Conservation (phyloP, 2,888 invertebrate species). For the Tyria jacobaeae region DNA sequence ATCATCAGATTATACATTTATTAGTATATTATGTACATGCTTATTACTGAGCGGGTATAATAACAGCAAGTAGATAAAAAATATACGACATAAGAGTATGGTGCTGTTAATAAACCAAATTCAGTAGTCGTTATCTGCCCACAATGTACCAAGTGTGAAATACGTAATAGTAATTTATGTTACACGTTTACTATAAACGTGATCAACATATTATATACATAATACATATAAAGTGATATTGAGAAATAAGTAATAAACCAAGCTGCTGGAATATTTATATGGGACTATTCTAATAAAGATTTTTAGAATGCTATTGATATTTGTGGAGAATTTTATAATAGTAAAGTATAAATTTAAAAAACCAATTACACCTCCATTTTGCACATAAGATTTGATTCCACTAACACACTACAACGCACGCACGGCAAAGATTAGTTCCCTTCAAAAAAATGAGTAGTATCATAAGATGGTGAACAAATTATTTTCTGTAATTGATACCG, state of each 20-base stretch:
- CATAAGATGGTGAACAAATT: no score
- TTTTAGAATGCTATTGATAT: constrained; percentile 32
- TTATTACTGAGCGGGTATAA: constrained; percentile 18
- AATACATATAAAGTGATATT: constrained; percentile 45
- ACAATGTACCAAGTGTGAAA: constrained; percentile 49
- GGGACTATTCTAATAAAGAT: constrained; percentile 20
- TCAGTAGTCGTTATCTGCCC: constrained; percentile 50
- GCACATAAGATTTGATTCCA: no score
- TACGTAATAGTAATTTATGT: constrained; percentile 50
- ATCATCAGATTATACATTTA: constrained; percentile 10
- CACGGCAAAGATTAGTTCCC: no score
- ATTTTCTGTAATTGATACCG: no score
- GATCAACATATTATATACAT: constrained; percentile 47
- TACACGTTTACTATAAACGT: constrained; percentile 48
- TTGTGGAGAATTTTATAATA: no score
- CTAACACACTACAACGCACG: no score
- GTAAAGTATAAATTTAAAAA: no score
- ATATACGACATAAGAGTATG: constrained; percentile 14
- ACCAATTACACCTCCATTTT: constrained; percentile 18
- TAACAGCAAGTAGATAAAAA: constrained; percentile 16
- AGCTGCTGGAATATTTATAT: constrained; percentile 25
- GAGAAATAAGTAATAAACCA: constrained; percentile 28
- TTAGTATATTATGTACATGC: not conserved
- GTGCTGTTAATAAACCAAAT: constrained; percentile 51
- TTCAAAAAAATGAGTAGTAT: no score